Evolutionary conservation across 1,140 invertebrate genomes (phyloP).

Genomic region (Choristoneura fumiferana): DNA sequence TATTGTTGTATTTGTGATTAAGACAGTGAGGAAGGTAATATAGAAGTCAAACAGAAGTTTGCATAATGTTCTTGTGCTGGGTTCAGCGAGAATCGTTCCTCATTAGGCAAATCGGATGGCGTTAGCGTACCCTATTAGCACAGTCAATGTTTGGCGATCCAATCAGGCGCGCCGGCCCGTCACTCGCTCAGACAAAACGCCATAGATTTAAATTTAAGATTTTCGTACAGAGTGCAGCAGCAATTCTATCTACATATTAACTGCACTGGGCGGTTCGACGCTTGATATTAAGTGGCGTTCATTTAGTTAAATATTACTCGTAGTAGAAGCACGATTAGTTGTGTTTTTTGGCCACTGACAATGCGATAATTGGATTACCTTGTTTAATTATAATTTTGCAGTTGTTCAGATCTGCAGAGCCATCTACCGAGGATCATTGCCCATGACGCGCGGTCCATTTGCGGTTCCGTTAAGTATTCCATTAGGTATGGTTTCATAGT

Average conservation of each 20-base stretch:
- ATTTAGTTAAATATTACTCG: too few species aligned
- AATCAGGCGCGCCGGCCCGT: conserved; percentile 49
- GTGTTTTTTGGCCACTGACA: too few species aligned
- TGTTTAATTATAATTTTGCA: too few species aligned
- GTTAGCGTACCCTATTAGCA: conserved; percentile 67
- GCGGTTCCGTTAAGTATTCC: too few species aligned
- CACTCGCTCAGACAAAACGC: conserved; percentile 27
- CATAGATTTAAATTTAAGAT: conserved; percentile 18
- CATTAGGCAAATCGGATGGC: conserved; percentile 72
- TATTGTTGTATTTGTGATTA: conserved; percentile 61
- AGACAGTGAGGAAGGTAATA: conserved; percentile 59
- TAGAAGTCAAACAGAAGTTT: conserved; percentile 69
- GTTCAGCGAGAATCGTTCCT: conserved; percentile 57
- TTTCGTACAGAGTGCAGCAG: neutral
- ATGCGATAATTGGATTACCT: too few species aligned
- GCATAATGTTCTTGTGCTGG: conserved; percentile 66
- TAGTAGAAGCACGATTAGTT: too few species aligned
- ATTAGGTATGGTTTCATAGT: too few species aligned
- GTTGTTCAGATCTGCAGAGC: too few species aligned
- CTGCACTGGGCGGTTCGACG: neutral
- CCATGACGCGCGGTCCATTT: too few species aligned
- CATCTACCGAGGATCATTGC: too few species aligned
- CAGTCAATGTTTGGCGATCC: conserved; percentile 69
- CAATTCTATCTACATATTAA: neutral
- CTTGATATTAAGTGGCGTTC: neutral